Conservation (phyloP, 2,113 vertebrate genomes). For the Oenanthe melanoleuca region DNA sequence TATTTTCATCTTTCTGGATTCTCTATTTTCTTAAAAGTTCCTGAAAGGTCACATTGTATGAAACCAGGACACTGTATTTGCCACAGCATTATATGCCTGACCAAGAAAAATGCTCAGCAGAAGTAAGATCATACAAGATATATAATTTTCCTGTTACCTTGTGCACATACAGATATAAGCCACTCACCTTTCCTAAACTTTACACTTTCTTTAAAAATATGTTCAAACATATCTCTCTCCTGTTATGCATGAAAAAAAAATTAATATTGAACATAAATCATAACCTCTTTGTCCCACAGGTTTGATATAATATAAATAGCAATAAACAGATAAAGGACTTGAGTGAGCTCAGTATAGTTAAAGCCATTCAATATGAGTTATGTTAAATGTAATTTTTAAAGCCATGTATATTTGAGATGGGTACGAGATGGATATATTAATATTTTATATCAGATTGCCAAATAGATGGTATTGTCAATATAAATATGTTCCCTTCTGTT, state of each 20-base stretch:
- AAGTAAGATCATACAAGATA: background rate
- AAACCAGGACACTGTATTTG: background rate
- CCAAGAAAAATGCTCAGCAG: background rate
- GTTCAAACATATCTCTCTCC: background rate
- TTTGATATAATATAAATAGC: background rate
- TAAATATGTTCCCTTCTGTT: background rate
- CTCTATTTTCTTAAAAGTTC: background rate
- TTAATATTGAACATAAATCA: background rate
- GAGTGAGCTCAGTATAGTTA: background rate
- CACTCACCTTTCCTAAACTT: background rate
- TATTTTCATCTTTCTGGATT: background rate
- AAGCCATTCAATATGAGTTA: background rate
- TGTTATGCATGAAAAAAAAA: background rate
- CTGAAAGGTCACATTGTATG: background rate
- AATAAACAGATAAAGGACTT: background rate
- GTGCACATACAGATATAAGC: background rate
- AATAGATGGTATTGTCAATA: background rate
- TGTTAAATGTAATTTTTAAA: background rate
- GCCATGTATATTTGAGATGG: background rate
- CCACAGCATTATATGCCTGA: background rate
- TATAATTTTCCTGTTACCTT: background rate
- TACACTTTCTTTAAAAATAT: background rate
- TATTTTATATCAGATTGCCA: background rate
- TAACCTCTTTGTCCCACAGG: background rate
- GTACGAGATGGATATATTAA: background rate